Evolutionary conservation across 2,888 invertebrate genomes (phyloP), one percentile per base, ranked within the genome.

Genomic region (Zaprionus obscuricornis): DNA sequence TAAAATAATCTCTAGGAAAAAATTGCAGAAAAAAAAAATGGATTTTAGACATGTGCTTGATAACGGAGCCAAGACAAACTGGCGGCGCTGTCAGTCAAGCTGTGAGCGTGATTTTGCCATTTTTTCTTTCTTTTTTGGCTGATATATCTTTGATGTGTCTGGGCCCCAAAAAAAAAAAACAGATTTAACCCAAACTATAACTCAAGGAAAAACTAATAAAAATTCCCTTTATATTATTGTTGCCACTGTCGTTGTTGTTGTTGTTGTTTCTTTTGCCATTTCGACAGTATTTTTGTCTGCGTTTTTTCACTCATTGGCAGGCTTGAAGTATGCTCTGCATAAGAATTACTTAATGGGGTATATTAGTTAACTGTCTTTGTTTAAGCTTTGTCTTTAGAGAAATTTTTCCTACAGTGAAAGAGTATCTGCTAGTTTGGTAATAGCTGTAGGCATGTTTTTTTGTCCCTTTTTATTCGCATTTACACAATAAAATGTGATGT

Each of bases 41-140:
- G 51, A 47, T 58, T 58, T 33, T 46, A 49, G 65, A 62, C 63
- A 68, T 74, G 56, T 63, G 75, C 39, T 60, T 59, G 56, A 51
- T 60, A 68, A 46, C 45, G 34, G 34, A 59, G 62, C 62, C 77
- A 73, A 81, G 77, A 72, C 77, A 72, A 64, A 46, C 52, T 72
- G 84, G 66, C 64, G 69, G 24, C 66, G 56, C 52, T 68, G 68
- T 75, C 76, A 54, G 17, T 59, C 68, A 74, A 29, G 14, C 5
- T 36, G 22, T 33, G n/a, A 42, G 17, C 31, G 14, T 13, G 13
- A 16, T 11, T 1, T 20, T 13, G 7, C n/a, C n/a, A n/a, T n/a
- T 8, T 27, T 27, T 2, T 2, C 2, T n/a, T n/a, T 13, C 14
- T 5, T 24, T 13, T 37, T 11, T 16, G 2, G 36, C n/a, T n/a